Percentiles rank a stretch among this genome's conserved stretches.
Conservation (phyloP, 2,113 vertebrate species). For the Protobothrops flavoviridis region DNA sequence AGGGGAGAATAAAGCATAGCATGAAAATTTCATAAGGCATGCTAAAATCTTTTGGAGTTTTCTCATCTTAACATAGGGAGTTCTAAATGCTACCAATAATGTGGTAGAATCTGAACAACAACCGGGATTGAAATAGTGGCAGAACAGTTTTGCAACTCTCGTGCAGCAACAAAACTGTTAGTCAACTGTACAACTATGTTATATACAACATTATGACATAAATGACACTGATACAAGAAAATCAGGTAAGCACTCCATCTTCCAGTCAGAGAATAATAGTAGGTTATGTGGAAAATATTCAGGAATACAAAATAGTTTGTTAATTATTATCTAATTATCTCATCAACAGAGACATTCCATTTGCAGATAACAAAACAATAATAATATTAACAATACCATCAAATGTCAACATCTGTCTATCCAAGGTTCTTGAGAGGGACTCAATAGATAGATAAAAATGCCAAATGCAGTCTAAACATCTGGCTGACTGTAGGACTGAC, state of each 20-base stretch:
- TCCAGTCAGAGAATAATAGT: not conserved
- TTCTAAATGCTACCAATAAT: not conserved
- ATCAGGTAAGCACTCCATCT: not conserved
- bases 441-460: too few species aligned
- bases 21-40: not conserved
- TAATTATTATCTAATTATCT: too few species aligned
- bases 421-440: too few species aligned
- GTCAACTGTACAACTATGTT: not conserved
- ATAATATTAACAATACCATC: too few species aligned
- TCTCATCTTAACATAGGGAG: not conserved
- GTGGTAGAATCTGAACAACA: not conserved
- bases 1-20: not conserved
- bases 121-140: not conserved
- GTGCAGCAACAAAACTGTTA: not conserved
- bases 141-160: not conserved
- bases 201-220: not conserved
- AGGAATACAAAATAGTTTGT: too few species aligned
- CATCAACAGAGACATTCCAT: too few species aligned
- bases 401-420: too few species aligned
- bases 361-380: too few species aligned
- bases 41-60: not conserved
- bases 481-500: too few species aligned
- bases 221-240: not conserved
- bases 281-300: too few species aligned
- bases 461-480: too few species aligned